Evolutionary conservation across 1,140 invertebrate species (phyloP), one percentile per base, ranked within the genome.

Genomic region (Parapsyche elsis): DNA sequence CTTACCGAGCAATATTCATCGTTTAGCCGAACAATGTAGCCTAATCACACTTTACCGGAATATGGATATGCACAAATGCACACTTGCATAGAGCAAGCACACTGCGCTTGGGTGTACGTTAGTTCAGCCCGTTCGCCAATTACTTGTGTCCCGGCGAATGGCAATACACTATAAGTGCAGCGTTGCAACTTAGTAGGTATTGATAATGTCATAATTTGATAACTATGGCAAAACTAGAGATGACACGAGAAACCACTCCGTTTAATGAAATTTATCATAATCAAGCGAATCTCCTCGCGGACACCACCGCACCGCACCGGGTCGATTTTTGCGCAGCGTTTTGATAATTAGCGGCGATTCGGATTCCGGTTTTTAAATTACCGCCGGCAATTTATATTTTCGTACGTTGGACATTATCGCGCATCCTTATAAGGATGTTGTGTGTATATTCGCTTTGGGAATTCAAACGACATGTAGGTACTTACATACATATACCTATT

Each of bases 31-130:
- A 61, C 57, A 61, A 61, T 61, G 57, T 61, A 16, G 30, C 57
- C 57, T 61, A 61, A 61, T 61, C 57, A 61, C 57, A 61, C 57
- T 61, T 61, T 61, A 61, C 9, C 57, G 16, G 57, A 61, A 61
- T 61, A 61, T 61, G 57, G 57, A 61, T 61, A 61, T 61, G 57
- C 57, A 61, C 57, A 61, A 61, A 61, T 61, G 57, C 57, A 61
- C 16, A 61, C 57, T 61, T 61, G 16, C 57, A 19, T 19, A 61
- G 21, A 9, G 16, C 57, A 61, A 19, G 57, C 57, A 61, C 30
- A 19, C 57, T 19, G 10, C 2, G 2, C 49, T 53, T 10, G 12
- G 49, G 49, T 53, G 49, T 9, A 61, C 57, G 16, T 61, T 61
- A 61, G 57, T 19, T 38, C 30, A 38, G 21, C 57, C 21, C 57